phyloP scores from a whole-genome alignment of 2,113 vertebrate species.

The Beaufortia kweichowensis region DNA sequence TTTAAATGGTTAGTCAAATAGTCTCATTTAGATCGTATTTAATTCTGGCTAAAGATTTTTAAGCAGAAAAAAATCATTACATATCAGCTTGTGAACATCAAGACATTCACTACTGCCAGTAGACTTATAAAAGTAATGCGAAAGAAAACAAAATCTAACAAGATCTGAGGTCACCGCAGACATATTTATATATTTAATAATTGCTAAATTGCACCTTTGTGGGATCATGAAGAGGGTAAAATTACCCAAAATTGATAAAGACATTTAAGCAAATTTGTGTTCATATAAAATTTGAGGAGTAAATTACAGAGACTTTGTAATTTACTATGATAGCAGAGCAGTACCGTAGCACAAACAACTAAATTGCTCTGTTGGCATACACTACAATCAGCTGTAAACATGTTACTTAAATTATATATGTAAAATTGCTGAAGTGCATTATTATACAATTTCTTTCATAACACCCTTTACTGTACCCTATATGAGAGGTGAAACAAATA shows the following conservation, averaged over 20 bases:
- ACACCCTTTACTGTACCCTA: constrained; percentile 50
- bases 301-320: constrained; percentile 21
- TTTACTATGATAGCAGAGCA: constrained; percentile 21
- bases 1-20: too few relatives aligned
- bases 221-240: not conserved
- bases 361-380: constrained; percentile 24
- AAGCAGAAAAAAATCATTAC: too few relatives aligned
- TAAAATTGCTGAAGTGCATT: constrained; percentile 12
- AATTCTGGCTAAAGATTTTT: too few relatives aligned
- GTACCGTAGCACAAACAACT: not conserved
- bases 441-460: constrained; percentile 58
- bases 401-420: constrained; percentile 24
- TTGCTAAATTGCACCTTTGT: not conserved
- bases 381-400: constrained; percentile 36
- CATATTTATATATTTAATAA: not conserved
- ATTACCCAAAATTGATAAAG: not conserved
- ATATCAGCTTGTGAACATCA: not conserved
- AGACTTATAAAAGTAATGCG: too few relatives aligned
- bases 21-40: too few relatives aligned
- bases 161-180: not conserved
- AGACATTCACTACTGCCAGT: too few relatives aligned
- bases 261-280: constrained; percentile 5
- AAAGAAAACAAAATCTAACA: not conserved
- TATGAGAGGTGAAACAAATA: constrained; percentile 59
- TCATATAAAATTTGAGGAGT: not conserved